Evolutionary conservation across 2,888 invertebrate species (phyloP), one percentile per base, ranked within the genome.

Genomic region (Lasiommata megera): DNA sequence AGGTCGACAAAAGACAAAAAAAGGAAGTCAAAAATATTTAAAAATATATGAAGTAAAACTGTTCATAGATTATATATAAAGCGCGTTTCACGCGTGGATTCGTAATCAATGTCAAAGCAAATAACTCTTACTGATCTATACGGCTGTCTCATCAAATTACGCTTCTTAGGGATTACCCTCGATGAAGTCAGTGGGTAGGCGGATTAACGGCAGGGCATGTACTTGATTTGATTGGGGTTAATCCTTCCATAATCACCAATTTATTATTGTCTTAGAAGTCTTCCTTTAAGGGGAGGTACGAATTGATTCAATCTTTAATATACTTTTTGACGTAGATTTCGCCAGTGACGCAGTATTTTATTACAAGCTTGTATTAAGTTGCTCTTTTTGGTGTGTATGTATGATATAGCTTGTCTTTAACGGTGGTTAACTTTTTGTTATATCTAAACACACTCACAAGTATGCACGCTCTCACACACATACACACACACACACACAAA

Each of bases 161-260:
- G 29, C 31, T 41, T 31, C 12, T 11, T 17, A 9, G 31, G 41
- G 40, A 52, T 52, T 52, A 52, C 31, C 41, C 14, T 11, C 31
- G 40, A 41, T 18, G 29, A 52, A 51, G 38, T 51, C 38, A 51
- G 16, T 28, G 40, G 51, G 38, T 29, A 29, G 51, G n/a, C 52
- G 17, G 52, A 52, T 52, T 52, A 51, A 40, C 37, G 50, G 50
- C 11, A 6, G 43, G 23, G 41, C 11, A 44, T 11, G 6, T 31
- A 41, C 41, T 41, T 31, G 52, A 52, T 41, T 52, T 52, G 31
- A 41, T 41, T 52, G 40, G 31, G 28, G 14, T 11, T 52, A 40
- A 52, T 52, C 41, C 31, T n/a, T 3, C 37, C 28, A 6, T 50
- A 6, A 37, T 50, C 50, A 50, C 50, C 12, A 38, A 28, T 50